Evolutionary conservation across 2,113 vertebrate species (phyloP).

Genomic region (Neolamprologus variostigma): DNA sequence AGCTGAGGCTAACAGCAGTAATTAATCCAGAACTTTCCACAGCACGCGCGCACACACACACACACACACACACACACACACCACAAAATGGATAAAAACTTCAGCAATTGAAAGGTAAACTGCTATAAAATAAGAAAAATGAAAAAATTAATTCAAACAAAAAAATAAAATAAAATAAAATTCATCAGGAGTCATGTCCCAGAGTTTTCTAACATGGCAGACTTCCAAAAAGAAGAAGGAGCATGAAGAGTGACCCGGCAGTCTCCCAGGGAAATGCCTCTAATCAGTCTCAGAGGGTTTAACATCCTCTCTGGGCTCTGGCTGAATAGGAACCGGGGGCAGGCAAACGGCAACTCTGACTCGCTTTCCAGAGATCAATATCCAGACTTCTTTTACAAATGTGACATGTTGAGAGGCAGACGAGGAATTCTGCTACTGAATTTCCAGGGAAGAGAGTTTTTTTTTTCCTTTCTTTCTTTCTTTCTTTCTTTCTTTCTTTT

Average conservation of each 20-base stretch:
- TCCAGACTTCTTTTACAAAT: constrained; percentile 53
- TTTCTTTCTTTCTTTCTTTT: background rate
- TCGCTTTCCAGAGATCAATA: constrained; percentile 66
- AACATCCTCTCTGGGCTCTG: constrained; percentile 58
- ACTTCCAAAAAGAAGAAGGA: constrained; percentile 8
- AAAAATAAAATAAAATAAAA: background rate
- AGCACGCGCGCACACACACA: background rate
- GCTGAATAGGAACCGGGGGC: constrained; percentile 46
- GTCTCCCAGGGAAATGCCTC: constrained; percentile 61
- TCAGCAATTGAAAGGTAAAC: constrained; percentile 14
- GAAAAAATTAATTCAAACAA: background rate
- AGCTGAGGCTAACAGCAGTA: constrained; percentile 7
- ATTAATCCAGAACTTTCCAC: background rate
- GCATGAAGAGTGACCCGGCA: constrained; percentile 61
- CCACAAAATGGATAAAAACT: background rate
- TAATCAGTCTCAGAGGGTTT: constrained; percentile 68
- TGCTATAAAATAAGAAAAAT: background rate
- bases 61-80: background rate
- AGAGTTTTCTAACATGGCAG: constrained; percentile 33
- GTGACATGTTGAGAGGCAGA: constrained; percentile 60
- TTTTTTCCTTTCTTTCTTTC: background rate
- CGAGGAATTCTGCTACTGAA: constrained; percentile 55
- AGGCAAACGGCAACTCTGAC: constrained; percentile 47
- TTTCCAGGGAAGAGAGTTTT: constrained; percentile 22
- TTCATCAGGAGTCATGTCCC: constrained; percentile 20